Conservation (phyloP, 2,113 vertebrate species). For the Chascanopsetta lugubris region DNA sequence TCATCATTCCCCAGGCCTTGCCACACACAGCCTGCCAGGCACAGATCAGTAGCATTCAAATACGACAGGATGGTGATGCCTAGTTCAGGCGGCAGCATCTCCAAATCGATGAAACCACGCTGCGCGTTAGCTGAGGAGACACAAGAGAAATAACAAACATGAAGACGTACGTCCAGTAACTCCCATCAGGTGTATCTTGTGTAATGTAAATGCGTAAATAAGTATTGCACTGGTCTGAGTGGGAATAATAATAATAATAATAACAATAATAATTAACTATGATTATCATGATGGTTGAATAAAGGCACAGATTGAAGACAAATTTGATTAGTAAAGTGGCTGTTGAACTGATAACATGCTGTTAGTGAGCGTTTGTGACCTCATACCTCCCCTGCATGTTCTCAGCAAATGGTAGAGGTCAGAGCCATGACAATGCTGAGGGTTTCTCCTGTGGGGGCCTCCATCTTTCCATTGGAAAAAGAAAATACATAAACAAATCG, state of each 20-base stretch:
- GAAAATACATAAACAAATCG: slow-evolving; percentile 18
- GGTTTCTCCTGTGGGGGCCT: slow-evolving; percentile 80
- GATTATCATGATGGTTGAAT: too few species aligned
- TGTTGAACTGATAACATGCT: not conserved
- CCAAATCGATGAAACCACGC: slow-evolving; percentile 93
- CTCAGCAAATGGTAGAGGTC: slow-evolving; percentile 94
- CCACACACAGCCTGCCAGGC: slow-evolving; percentile 97
- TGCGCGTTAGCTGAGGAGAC: slow-evolving; percentile 81
- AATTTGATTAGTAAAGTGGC: too few species aligned
- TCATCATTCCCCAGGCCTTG: slow-evolving; percentile 95
- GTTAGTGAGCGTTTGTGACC: not conserved
- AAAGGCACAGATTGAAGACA: too few species aligned
- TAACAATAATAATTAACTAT: too few species aligned
- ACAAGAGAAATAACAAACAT: not conserved
- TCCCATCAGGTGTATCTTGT: not conserved
- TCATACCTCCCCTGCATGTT: slow-evolving; percentile 82
- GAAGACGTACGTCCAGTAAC: not conserved
- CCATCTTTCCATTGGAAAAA: slow-evolving; percentile 81
- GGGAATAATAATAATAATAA: too few species aligned
- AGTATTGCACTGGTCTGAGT: too few species aligned
- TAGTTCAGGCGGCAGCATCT: slow-evolving; percentile 96
- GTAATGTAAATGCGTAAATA: not conserved
- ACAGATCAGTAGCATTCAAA: slow-evolving; percentile 97
- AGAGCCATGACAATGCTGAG: slow-evolving; percentile 85
- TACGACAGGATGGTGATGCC: slow-evolving; percentile 98